Conservation (phyloP, 2,888 invertebrate species). For the Drosophila hamatofila region DNA sequence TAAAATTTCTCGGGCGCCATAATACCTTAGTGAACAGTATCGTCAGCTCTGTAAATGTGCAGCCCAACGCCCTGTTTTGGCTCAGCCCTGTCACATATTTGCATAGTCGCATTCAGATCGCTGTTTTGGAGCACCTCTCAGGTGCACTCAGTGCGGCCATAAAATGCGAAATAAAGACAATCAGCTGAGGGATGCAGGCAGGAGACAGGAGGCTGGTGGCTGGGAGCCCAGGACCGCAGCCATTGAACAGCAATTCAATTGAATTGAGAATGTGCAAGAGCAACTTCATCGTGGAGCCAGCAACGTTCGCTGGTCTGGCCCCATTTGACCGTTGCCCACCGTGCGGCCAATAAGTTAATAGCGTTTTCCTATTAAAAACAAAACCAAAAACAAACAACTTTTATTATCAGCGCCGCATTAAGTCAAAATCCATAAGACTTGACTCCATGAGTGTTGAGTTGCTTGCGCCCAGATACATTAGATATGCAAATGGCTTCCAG, state of each 20-base stretch:
- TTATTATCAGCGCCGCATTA: conserved; percentile 67
- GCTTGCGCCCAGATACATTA: conserved; percentile 59
- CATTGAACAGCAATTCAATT: conserved; percentile 79
- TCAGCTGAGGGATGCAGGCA: conserved; percentile 35
- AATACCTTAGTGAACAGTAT: neutral
- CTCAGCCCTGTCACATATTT: conserved; percentile 23
- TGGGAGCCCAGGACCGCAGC: conserved; percentile 41
- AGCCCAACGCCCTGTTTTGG: neutral
- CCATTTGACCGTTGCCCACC: conserved; percentile 59
- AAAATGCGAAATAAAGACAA: conserved; percentile 67
- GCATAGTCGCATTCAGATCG: conserved; percentile 57
- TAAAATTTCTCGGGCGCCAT: neutral
- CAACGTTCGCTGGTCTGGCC: conserved; percentile 13
- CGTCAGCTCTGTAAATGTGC: neutral
- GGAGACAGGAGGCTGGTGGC: conserved; percentile 3
- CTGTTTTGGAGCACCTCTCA: conserved; percentile 46
- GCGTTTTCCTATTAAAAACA: conserved; percentile 72
- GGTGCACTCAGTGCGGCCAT: conserved; percentile 68
- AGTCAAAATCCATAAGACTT: conserved; percentile 29
- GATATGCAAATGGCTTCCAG: conserved; percentile 70
- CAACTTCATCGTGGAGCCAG: conserved; percentile 33
- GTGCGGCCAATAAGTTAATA: conserved; percentile 73
- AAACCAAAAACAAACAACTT: conserved; percentile 41
- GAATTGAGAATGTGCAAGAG: conserved; percentile 64
- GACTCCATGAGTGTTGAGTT: conserved; percentile 25